Percentiles rank a stretch among this genome's conserved stretches.
Conservation (phyloP, 1,140 invertebrate genomes). For the Nautilus pompilius region DNA sequence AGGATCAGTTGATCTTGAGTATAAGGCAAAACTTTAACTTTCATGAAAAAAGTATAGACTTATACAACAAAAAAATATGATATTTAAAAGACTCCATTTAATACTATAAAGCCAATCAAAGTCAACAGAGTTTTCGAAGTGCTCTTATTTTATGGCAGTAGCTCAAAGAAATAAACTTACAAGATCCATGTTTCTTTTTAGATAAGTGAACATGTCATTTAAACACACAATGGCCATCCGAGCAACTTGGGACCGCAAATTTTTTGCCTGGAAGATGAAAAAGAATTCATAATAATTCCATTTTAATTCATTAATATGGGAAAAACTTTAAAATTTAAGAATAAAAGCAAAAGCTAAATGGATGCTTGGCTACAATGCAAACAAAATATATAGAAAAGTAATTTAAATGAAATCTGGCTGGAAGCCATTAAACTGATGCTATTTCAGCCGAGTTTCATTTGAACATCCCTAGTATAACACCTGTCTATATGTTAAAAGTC, state of each 20-base stretch:
- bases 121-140: too few relatives aligned
- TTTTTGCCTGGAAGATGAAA: slow-evolving; percentile 59
- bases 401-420: neutral
- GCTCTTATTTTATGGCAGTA: neutral
- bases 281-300: neutral
- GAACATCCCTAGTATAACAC: too few relatives aligned
- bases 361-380: neutral
- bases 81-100: too few relatives aligned
- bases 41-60: too few relatives aligned
- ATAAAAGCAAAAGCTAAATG: neutral
- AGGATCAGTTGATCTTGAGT: too few relatives aligned
- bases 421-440: neutral
- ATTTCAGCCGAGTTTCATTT: too few relatives aligned
- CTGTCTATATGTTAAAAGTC: too few relatives aligned
- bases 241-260: slow-evolving; percentile 86
- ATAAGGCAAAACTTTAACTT: too few relatives aligned
- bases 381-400: neutral
- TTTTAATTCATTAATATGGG: neutral
- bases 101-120: too few relatives aligned
- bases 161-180: too few relatives aligned
- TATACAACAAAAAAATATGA: too few relatives aligned
- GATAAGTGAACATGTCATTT: slow-evolving; percentile 71
- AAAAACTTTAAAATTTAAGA: too few relatives aligned
- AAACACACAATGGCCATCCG: slow-evolving; percentile 77
- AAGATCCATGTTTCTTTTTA: slow-evolving; percentile 70